Percentiles rank a stretch among this genome's conserved stretches.
These are phyloP conservation scores for Podarcis raffonei DNA, from an alignment of 2,113 vertebrate genomes.

Conservation along the genomic window DNA sequence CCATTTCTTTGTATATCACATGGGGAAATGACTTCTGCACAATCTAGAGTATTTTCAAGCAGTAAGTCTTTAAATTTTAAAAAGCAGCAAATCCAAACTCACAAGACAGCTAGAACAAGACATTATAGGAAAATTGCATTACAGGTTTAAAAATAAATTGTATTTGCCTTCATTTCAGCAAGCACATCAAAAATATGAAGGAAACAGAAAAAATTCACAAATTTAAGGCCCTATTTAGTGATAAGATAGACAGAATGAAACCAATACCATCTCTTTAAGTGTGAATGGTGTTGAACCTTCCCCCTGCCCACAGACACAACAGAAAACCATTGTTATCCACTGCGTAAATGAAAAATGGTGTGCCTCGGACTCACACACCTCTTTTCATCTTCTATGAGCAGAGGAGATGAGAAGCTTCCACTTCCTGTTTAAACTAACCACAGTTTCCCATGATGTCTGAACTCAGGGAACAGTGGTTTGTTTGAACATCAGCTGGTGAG, in stretches of 20 bases:
- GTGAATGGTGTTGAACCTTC: too few species aligned
- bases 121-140: neutral
- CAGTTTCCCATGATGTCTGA: neutral
- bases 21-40: neutral
- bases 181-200: too few species aligned
- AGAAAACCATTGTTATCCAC: neutral
- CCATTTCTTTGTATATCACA: neutral
- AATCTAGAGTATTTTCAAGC: neutral
- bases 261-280: neutral
- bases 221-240: too few species aligned
- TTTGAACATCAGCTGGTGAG: too few species aligned
- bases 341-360: neutral
- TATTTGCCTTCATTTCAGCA: neutral
- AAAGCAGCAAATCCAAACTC: neutral
- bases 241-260: too few species aligned
- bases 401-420: neutral
- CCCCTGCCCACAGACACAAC: too few species aligned
- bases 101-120: neutral
- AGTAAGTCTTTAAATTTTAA: neutral
- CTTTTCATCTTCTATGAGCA: too few species aligned
- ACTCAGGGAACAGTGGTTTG: too few species aligned
- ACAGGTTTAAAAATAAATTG: neutral
- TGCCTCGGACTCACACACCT: neutral
- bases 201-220: too few species aligned
- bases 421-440: neutral